Evolutionary conservation across 2,888 invertebrate species (phyloP), one percentile per base, ranked within the genome.

Genomic region (Anarsia innoxiella): DNA sequence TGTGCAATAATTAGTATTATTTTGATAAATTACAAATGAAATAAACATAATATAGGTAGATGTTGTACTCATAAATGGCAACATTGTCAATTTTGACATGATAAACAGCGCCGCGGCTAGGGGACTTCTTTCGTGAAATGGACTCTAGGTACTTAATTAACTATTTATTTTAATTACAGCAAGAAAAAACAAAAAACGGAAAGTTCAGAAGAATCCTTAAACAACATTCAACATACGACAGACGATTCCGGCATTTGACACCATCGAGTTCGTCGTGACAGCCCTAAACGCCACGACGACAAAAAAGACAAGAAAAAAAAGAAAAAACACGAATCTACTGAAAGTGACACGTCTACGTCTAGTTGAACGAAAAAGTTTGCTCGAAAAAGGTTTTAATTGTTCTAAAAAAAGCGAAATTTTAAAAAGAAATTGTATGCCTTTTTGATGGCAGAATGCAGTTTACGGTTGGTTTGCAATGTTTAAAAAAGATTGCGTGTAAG

Each of bases 171-270:
- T 19, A 5, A 19, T 12, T 13, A 12, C 55, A 76, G 53, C 3
- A 83, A 77, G 51, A 79, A 74, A 44, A 79, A 76, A 41, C 77
- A 71, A 28, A 80, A 79, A 48, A 71, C 83, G 0, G 76, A 76
- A n/a, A 70, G 77, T 0, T 83, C 83, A 0, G 74, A 76, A 38
- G 83, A 80, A 37, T 83, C 83, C 0, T 27, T 73, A n/a, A 80
- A 82, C 41, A 77, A 83, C 49, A 62, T 77, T 34, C 82, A 83
- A 1, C 84, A 83, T 33, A 84, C 84, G 1, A 84, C 84, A 0
- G 84, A 84, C 40, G 84, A 84, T 31, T 84, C 84, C 13, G 84
- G 84, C 35, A 84, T 84, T 76, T 84, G 84, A 84, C 84, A 84
- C 72, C 78, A 83, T 41, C 68, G 80, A 23, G 67, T 78, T 41